Conservation (phyloP, 2,888 invertebrate genomes). For the Caprella mutica region DNA sequence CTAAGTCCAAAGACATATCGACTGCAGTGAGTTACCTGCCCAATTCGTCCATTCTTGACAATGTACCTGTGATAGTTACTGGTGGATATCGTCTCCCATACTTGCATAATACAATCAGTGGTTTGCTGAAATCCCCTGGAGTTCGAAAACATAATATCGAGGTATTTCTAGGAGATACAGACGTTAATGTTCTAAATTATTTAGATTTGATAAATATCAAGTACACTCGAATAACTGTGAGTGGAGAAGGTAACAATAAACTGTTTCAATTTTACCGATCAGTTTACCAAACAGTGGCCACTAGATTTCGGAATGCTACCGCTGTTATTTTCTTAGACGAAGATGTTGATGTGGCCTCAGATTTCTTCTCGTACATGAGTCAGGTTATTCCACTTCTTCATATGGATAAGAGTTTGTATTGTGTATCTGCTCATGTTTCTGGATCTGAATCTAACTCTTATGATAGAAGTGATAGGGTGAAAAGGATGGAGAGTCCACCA, state of each 20-base stretch:
- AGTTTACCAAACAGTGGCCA: conserved; percentile 16
- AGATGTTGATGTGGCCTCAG: conserved; percentile 29
- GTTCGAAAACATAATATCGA: conserved; percentile 14
- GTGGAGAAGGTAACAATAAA: conserved; percentile 18
- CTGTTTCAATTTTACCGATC: conserved; percentile 27
- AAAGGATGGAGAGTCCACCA: conserved; percentile 16
- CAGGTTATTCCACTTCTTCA: conserved; percentile 22
- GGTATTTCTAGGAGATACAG: conserved; percentile 19
- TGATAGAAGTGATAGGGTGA: conserved; percentile 4
- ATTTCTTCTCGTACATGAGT: conserved; percentile 30
- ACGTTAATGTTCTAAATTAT: conserved; percentile 5
- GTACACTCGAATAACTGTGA: conserved; percentile 9
- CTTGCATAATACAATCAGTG: conserved; percentile 20
- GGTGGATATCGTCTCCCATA: conserved; percentile 27
- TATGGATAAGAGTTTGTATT: conserved; percentile 22
- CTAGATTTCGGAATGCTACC: conserved; percentile 15
- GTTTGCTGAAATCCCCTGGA: conserved; percentile 19
- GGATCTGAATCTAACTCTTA: background rate
- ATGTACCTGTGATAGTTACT: conserved; percentile 19
- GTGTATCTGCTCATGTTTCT: conserved; percentile 16
- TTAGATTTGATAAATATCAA: conserved; percentile 18
- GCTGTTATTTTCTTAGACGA: conserved; percentile 30
- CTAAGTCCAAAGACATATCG: conserved; percentile 13
- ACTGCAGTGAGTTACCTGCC: conserved; percentile 14
- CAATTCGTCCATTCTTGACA: background rate